Base-by-base conservation (phyloP, 2,797 vertebrate species). In the Okamejei kenojei region DNA sequence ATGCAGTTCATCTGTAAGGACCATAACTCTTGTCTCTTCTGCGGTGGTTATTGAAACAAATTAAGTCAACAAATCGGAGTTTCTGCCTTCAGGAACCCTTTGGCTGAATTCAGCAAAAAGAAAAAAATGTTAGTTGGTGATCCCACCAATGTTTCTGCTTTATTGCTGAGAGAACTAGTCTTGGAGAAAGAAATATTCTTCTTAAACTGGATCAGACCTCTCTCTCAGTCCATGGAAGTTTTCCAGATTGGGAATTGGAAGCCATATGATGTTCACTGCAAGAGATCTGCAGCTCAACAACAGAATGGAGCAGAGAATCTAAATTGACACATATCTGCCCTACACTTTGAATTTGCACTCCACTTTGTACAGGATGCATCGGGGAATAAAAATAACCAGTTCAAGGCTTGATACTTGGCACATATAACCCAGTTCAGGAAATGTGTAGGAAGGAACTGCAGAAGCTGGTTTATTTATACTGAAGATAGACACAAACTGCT, bases 11-110 rank as follows among this genome's bases (percentile, higher is more conserved):
- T n/a, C 32, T 79, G 78, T 17, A 35, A 1, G 38, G 1, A 6
- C 13, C 32, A 29, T 79, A 45, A 45, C n/a, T n/a, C n/a, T n/a
- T n/a, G n/a, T n/a, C n/a, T n/a, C n/a, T n/a, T n/a, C n/a, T 93
- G 93, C 93, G 93, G 93, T 93, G 90, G 90, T 38, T 71, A 68
- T 74, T 78, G 26, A 35, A 78, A 78, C n/a, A 77, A 26, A 45
- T 45, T n/a, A 29, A 26, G 29, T 77, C 11, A 15, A 32, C 77
- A 13, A 77, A 32, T 13, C n/a, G 17, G 77, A 32, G 11, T 78
- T 78, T 3, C 77, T 35, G 35, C n/a, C 11, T 15, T 15, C 29
- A 74, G 21, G 21, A 19, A 26, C 23, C 73, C 21, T 26, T 93
- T 79, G 68, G 68, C 81, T 13, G 58, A 81, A 74, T 21, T 8